Evolutionary conservation across 2,888 invertebrate species (phyloP), one percentile per base, ranked within the genome.

Genomic region (Folsomia manolachei): DNA sequence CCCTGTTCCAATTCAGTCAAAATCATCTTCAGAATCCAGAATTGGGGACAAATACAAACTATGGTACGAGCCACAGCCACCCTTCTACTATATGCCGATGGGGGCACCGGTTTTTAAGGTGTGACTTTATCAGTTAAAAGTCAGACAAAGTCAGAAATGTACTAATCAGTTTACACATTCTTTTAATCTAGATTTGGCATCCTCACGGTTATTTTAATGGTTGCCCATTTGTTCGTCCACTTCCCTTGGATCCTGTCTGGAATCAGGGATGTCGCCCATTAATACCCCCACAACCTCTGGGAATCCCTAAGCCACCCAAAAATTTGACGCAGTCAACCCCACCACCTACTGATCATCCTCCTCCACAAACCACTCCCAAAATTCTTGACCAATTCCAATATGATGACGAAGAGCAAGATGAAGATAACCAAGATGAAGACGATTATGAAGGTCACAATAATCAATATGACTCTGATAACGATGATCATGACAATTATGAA

Each of bases 241-340:
- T 64, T 18, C 64, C 64, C 4, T 64, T 64, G 2, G 64, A 64
- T 21, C 27, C 27, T 2, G 27, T 64, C 2, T 64, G 64, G 64
- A 64, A 64, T 27, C n/a, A 26, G n/a, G 64, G 64, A 11, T 64
- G 64, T 27, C 14, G 18, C 2, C 39, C 64, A 7, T 19, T 27
- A 24, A 11, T 24, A 24, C 63, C 63, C 2, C 63, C 63, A 25
- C 63, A 4, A 63, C 63, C 63, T 9, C 63, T 24, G 21, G 4
- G 2, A 63, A 7, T 60, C 19, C 60, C 19, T n/a, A n/a, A n/a
- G n/a, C 39, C 39, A 39, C 39, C n/a, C n/a, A n/a, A n/a, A n/a
- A n/a, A n/a, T n/a, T n/a, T n/a, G n/a, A 11, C 51, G 51, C 14
- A 51, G 9, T 19, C 60, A 60, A 19, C 9, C 4, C n/a, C 60